phyloP scores from a whole-genome alignment of 30 jellyfish, hydroid and myxozoan species.

The Hydractinia echinata region DNA sequence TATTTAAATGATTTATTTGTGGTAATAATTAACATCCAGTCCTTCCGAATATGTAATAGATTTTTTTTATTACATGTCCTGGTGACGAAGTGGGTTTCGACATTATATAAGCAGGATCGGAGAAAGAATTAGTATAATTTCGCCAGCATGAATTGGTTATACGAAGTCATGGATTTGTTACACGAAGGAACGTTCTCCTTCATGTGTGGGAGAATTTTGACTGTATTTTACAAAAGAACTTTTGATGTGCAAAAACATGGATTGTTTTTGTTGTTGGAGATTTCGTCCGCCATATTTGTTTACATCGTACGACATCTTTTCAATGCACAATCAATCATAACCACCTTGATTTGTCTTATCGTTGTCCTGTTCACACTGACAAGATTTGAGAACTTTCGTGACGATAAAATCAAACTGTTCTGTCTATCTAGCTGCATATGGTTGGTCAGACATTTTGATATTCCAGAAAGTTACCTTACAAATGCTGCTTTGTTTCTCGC shows the following conservation, averaged over 20 bases:
- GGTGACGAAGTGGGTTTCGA: no score
- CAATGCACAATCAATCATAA: neutral
- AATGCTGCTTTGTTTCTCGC: neutral
- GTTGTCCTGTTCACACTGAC: neutral
- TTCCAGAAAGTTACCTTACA: neutral
- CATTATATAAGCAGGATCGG: no score
- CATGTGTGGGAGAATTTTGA: neutral
- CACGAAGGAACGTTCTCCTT: neutral
- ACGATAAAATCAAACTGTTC: constrained; percentile 2
- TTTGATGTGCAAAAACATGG: neutral
- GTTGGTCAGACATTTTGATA: neutral
- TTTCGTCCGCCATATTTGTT: neutral
- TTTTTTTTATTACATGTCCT: no score
- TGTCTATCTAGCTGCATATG: neutral
- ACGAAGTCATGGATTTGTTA: no score
- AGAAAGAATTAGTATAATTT: no score
- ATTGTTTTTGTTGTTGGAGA: neutral
- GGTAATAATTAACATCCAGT: no score
- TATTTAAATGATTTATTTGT: no score
- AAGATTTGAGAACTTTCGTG: neutral
- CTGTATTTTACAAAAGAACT: neutral
- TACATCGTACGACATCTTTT: neutral
- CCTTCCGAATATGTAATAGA: no score
- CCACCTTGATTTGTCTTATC: neutral
- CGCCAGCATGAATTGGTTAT: no score